Evolutionary conservation across 2,797 vertebrate genomes (phyloP).

Genomic region (Ceyx erithaca): DNA sequence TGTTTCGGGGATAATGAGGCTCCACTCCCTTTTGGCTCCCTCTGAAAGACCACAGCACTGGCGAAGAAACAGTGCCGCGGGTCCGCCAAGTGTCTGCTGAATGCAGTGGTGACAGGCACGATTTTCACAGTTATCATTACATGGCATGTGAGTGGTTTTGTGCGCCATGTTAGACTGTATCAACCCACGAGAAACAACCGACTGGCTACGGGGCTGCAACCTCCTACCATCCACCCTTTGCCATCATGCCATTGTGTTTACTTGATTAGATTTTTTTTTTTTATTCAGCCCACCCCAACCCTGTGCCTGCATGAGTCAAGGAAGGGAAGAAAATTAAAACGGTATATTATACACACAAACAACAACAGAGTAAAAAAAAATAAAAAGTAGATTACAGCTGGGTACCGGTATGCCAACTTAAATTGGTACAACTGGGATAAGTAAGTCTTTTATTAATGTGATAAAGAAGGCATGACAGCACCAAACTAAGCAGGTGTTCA

Average conservation of each 20-base stretch:
- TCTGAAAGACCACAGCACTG: slow-evolving; percentile 68
- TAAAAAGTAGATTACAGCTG: neutral
- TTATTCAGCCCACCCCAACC: no score
- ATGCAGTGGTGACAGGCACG: slow-evolving; percentile 37
- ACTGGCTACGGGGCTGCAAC: neutral
- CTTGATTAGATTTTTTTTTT: neutral
- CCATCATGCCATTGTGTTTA: neutral
- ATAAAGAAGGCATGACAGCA: neutral
- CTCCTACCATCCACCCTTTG: neutral
- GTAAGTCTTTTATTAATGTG: accelerated
- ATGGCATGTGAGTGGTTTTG: slow-evolving; percentile 46
- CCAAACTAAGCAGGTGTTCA: neutral
- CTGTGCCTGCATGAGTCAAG: neutral
- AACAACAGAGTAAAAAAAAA: neutral
- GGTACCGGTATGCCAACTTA: accelerated
- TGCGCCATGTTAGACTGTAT: slow-evolving; percentile 39
- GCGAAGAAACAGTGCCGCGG: slow-evolving; percentile 32
- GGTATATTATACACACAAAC: neutral
- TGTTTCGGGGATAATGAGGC: slow-evolving; percentile 69
- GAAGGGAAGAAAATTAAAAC: neutral
- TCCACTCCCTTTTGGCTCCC: slow-evolving; percentile 69
- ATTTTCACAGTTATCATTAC: slow-evolving; percentile 66
- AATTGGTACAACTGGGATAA: neutral
- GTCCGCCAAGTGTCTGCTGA: slow-evolving; percentile 41
- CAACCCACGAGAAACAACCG: slow-evolving; percentile 39